Evolutionary conservation across 2,113 vertebrate genomes (phyloP), one percentile per base, ranked within the genome.

Genomic region (Vanacampus margaritifer): DNA sequence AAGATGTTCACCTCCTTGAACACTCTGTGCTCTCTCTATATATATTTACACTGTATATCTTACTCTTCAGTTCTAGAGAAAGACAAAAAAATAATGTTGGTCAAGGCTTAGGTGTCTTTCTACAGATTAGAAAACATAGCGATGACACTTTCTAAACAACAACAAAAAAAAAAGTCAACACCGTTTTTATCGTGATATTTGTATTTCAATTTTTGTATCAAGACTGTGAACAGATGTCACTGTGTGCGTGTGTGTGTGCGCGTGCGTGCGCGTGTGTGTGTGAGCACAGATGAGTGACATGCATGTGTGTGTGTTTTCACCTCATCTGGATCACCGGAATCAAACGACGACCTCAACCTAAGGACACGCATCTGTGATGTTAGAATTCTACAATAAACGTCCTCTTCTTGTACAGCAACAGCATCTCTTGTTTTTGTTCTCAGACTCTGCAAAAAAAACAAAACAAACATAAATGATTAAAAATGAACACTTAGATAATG

Each of bases 181-280:
- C 75, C 75, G 87, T 89, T 86, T 89, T 81, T 91, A 89, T 86
- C 23, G 86, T 89, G 85, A 76, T 90, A 86, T 86, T 88, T 87
- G 84, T 89, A 88, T 85, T 85, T 83, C 71, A 80, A 86, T 86
- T 90, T 88, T 88, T 88, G 85, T 90, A 87, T 82, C 72, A 79
- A 82, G 82, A 89, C 87, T 84, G 87, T 90, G 85, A 87, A 82
- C 77, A 76, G 68, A 74, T 79, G 74, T 75, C 62, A 11, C 72
- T 58, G 61, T 68, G 62, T 50, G 80, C 11, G 73, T 28, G 71
- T 69, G 69, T 11, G 65, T 7, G 37, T 28, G 72, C 39, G 82
- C n/a, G 62, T 50, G 80, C 11, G 73, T 28, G 71, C 69, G 67
- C 8, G 65, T 7, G 37, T 36, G 80, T 58, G 72, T 67, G 73